A percentile compares a stretch with the other conserved stretches of the same genome.
phyloP scores from a whole-genome alignment of 2,797 vertebrate genomes.

The Acestrorhynchus altus region DNA sequence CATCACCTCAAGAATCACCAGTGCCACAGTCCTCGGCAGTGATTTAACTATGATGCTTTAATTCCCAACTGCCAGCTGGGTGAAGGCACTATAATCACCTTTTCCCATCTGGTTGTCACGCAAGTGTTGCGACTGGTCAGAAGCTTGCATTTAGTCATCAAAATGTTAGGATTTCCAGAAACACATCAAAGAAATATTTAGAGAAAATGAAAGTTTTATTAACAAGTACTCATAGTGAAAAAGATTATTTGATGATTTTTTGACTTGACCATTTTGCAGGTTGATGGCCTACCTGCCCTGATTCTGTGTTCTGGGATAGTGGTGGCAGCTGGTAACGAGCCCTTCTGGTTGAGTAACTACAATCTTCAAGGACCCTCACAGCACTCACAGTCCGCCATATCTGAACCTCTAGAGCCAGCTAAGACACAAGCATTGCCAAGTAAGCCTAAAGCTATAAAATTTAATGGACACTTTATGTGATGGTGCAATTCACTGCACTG shows the following conservation, averaged over 20 bases:
- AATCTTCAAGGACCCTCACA: slow-evolving; percentile 74
- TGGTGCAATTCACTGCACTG: background rate
- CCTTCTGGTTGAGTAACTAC: slow-evolving; percentile 87
- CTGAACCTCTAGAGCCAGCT: slow-evolving; percentile 74
- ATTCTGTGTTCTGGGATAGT: slow-evolving; percentile 87
- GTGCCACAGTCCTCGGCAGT: background rate
- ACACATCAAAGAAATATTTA: background rate
- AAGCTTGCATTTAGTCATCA: background rate
- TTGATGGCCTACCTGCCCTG: slow-evolving; percentile 85
- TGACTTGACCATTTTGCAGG: slow-evolving; percentile 68
- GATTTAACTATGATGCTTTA: slow-evolving; percentile 4
- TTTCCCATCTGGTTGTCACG: background rate
- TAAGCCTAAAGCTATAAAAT: slow-evolving; percentile 72
- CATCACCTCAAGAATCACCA: background rate
- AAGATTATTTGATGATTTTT: background rate
- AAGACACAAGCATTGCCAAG: slow-evolving; percentile 76
- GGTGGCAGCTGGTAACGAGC: slow-evolving; percentile 90
- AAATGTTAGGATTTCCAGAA: background rate
- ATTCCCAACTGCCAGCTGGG: slow-evolving; percentile 29
- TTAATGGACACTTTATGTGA: no score
- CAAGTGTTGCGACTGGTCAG: background rate
- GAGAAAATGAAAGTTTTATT: background rate
- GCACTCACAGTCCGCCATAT: slow-evolving; percentile 73
- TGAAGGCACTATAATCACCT: slow-evolving; percentile 17
- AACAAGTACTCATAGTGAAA: background rate